Percentiles rank a stretch among this genome's conserved stretches.
phyloP scores from a whole-genome alignment of 2,113 vertebrate species.

The Antennarius striatus region DNA sequence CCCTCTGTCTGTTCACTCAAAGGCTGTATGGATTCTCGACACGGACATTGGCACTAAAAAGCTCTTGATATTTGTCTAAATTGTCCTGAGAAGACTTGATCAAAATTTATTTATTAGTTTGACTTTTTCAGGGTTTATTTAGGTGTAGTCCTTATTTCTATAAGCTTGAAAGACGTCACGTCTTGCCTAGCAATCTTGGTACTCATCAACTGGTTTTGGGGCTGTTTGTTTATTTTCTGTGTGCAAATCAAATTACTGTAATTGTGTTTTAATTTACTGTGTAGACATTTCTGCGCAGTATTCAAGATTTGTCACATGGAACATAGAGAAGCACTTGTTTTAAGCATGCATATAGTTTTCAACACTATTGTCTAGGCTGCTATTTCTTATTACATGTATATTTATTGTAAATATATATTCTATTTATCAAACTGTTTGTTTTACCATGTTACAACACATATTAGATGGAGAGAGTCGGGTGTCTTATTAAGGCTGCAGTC shows the following conservation, averaged over 20 bases:
- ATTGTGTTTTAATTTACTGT: constrained; percentile 72
- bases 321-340: constrained; percentile 83
- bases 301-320: constrained; percentile 72
- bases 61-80: constrained; percentile 72
- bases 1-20: constrained; percentile 19
- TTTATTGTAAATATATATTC: constrained; percentile 84
- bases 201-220: constrained; percentile 73
- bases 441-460: constrained; percentile 54
- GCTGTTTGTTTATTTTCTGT: constrained; percentile 62
- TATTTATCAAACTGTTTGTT: constrained; percentile 75
- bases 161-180: constrained; percentile 58
- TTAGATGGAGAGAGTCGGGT: constrained; percentile 43
- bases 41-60: constrained; percentile 68
- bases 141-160: constrained; percentile 62
- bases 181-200: constrained; percentile 69
- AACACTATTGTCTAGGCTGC: constrained; percentile 85
- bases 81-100: constrained; percentile 86
- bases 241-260: constrained; percentile 79
- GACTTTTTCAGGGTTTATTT: constrained; percentile 81
- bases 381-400: constrained; percentile 84
- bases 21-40: constrained; percentile 50
- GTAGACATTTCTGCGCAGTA: constrained; percentile 63
- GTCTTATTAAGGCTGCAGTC: constrained; percentile 55
- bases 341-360: constrained; percentile 80
- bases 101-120: constrained; percentile 83